A percentile compares a stretch with the other conserved stretches of the same genome.
These are phyloP conservation scores for Palythoa heliodiscus DNA, from an alignment of 92 coral and sea anemone genomes.

Conservation along the genomic window DNA sequence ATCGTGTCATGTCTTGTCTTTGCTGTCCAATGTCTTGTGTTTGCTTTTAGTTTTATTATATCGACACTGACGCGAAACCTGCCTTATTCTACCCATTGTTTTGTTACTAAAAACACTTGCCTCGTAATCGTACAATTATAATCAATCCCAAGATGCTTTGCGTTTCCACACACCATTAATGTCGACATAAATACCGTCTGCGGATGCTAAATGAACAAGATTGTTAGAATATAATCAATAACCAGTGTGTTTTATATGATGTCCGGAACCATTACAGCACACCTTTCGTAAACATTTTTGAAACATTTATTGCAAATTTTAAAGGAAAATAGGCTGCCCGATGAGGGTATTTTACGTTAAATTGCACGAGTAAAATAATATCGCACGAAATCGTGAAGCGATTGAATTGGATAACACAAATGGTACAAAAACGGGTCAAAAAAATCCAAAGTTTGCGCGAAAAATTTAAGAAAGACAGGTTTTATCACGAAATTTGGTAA, in stretches of 20 bases:
- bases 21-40: no score
- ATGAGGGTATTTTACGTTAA: no score
- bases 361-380: no score
- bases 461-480: no score
- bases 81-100: background rate
- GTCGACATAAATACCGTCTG: slow-evolving; percentile 1
- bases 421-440: no score
- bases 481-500: no score
- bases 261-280: background rate
- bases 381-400: no score
- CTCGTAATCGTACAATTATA: background rate
- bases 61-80: background rate
- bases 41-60: no score
- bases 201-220: background rate
- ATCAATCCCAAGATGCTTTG: slow-evolving; percentile 6
- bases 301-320: background rate
- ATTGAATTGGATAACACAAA: no score
- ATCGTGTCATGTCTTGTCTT: no score
- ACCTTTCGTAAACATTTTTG: background rate
- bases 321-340: no score
- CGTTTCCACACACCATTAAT: background rate
- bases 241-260: background rate
- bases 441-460: no score
- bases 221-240: background rate
- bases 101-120: background rate